phyloP scores from a whole-genome alignment of 2,113 vertebrate genomes.

The Tragelaphus buxtoni region DNA sequence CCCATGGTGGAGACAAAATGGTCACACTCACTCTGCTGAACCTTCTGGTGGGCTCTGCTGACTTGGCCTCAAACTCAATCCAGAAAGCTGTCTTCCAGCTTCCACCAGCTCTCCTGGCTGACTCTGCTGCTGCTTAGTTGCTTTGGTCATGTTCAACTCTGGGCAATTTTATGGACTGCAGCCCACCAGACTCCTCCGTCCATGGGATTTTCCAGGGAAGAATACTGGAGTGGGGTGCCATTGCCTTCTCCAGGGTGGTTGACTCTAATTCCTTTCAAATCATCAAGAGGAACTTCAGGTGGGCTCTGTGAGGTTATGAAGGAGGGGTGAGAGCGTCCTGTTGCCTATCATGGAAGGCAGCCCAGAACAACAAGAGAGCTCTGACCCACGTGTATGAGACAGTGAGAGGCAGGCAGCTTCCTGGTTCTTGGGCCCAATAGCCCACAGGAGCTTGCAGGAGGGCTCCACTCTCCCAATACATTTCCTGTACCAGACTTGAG shows the following conservation, averaged over 20 bases:
- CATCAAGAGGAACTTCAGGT: background rate
- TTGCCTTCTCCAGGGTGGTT: background rate
- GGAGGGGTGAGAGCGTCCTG: background rate
- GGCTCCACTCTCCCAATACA: background rate
- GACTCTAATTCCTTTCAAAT: background rate
- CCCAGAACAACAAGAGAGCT: background rate
- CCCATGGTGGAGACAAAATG: background rate
- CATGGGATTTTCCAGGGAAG: background rate
- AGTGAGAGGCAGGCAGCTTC: background rate
- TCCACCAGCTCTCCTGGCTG: background rate
- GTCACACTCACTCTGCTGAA: background rate
- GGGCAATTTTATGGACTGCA: background rate
- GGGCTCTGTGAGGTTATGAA: background rate
- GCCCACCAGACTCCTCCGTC: background rate
- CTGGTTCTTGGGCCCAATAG: background rate
- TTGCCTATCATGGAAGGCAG: background rate
- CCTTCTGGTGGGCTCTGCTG: background rate
- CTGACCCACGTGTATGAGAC: background rate
- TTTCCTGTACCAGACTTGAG: background rate
- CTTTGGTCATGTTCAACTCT: background rate
- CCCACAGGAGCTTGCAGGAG: background rate
- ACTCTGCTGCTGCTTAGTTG: background rate
- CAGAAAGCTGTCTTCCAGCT: background rate
- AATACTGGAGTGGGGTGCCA: background rate
- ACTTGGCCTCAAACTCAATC: background rate